Base-by-base conservation (phyloP, 1,140 invertebrate genomes). In the Ooceraea biroi region DNA sequence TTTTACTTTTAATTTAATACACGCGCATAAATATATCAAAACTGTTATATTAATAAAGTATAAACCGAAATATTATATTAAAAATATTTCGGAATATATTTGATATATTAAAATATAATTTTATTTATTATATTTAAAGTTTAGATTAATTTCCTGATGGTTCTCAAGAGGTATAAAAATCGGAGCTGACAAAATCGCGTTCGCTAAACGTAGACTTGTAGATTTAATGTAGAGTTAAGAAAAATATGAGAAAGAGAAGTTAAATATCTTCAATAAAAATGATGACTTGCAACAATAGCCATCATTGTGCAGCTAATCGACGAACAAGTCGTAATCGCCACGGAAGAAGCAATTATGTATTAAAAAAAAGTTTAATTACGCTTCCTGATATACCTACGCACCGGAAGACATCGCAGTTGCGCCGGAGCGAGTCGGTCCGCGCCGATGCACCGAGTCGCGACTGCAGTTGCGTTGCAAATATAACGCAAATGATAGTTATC, bases 281-380 rank as follows among this genome's bases (percentile, higher is more conserved):
- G 25, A 12, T 60, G 58, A 71, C 36, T 25, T 74, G 85, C 50
- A 74, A 76, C 74, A 84, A 87, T 84, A 61, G 85, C 36, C 63
- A 48, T 55, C 61, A 84, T 87, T 87, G 82, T 68, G 22, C 10
- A 27, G 19, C 76, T 78, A 68, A 87, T 82, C 58, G 55, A 10
- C 63, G 52, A 74, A 74, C 44, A 65, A 69, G 48, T 80, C 63
- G 74, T 61, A 74, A 82, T 88, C 82, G 68, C 27, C 68, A 58
- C 88, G 87, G 84, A 88, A 89, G 80, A 50, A 89, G 88, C 87
- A 88, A 89, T 89, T 88, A 74, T 44, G 50, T 52, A 76, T 88
- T 74, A 66, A 74, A 85, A 85, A 77, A 36, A 87, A 72, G 46
- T 66, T 82, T 83, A 88, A 88, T 88, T 88, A 88, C 86, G 84